Evolutionary conservation across 1,140 invertebrate species (phyloP).

Genomic region (Hyposmocoma kahamanoa): DNA sequence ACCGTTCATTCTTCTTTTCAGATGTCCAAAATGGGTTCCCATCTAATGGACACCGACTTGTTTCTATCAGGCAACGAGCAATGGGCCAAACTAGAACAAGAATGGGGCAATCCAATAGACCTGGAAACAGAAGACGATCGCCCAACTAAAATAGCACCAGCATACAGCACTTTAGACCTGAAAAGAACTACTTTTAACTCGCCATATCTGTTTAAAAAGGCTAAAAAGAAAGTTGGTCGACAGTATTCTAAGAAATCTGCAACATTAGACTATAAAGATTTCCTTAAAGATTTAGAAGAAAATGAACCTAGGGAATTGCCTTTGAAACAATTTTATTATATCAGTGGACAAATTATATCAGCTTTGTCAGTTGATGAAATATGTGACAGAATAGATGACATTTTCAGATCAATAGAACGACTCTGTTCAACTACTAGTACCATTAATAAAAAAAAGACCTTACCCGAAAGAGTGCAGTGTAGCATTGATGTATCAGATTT

Average conservation of each 20-base stretch:
- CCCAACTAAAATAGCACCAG: constrained; percentile 23
- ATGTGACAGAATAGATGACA: constrained; percentile 50
- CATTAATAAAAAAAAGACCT: constrained; percentile 18
- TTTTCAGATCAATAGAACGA: constrained; percentile 57
- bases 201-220: constrained; percentile 42
- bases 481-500: constrained; percentile 46
- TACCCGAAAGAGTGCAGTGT: constrained; percentile 43
- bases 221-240: constrained; percentile 36
- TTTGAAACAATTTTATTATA: constrained; percentile 30
- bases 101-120: constrained; percentile 55
- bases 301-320: not conserved
- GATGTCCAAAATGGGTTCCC: constrained; percentile 26
- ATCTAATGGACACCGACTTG: constrained; percentile 39
- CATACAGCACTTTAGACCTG: constrained; percentile 40
- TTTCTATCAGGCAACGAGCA: constrained; percentile 50
- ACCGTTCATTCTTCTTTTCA: too few species aligned
- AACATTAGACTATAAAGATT: constrained; percentile 38
- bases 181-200: constrained; percentile 49
- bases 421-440: constrained; percentile 39
- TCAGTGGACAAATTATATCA: constrained; percentile 46
- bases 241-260: constrained; percentile 34
- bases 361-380: constrained; percentile 52
- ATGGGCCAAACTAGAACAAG: constrained; percentile 44
- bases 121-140: constrained; percentile 48
- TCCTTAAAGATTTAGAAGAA: constrained; percentile 34